Evolutionary conservation across 2,113 vertebrate genomes (phyloP).

Genomic region (Dipodomys stephensi): DNA sequence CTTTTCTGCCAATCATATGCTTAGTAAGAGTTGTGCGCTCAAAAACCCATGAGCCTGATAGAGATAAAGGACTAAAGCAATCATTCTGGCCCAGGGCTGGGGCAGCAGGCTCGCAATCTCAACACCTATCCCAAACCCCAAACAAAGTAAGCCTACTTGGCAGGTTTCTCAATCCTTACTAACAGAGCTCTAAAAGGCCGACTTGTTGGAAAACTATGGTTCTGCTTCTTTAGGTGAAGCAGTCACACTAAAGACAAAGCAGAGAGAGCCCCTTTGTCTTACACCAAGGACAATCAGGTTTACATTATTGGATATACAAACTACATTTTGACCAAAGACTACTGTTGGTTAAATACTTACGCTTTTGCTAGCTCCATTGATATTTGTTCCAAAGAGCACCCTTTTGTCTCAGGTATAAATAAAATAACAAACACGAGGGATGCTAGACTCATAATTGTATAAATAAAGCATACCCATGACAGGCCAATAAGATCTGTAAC

Average conservation of each 20-base stretch:
- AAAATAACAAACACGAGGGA: constrained; percentile 93
- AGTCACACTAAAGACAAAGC: background rate
- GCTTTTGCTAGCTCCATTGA: constrained; percentile 94
- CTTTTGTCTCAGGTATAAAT: constrained; percentile 95
- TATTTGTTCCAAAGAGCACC: constrained; percentile 95
- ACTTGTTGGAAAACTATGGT: background rate
- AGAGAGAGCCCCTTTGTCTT: background rate
- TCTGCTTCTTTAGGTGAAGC: background rate
- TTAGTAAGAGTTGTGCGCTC: background rate
- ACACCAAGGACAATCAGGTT: background rate
- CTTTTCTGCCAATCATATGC: background rate
- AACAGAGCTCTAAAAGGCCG: background rate
- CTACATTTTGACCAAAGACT: background rate
- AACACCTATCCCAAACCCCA: background rate
- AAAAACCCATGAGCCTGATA: background rate
- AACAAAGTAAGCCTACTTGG: background rate
- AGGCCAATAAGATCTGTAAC: constrained; percentile 92
- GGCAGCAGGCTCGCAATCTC: background rate
- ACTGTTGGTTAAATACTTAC: constrained; percentile 84
- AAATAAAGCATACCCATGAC: constrained; percentile 94
- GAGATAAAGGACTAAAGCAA: background rate
- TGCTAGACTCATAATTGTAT: constrained; percentile 92
- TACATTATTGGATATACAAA: background rate
- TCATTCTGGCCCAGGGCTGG: background rate
- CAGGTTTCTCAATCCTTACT: background rate